Evolutionary conservation across 2,888 invertebrate genomes (phyloP), one percentile per base, ranked within the genome.

Genomic region (Limulus polyphemus): DNA sequence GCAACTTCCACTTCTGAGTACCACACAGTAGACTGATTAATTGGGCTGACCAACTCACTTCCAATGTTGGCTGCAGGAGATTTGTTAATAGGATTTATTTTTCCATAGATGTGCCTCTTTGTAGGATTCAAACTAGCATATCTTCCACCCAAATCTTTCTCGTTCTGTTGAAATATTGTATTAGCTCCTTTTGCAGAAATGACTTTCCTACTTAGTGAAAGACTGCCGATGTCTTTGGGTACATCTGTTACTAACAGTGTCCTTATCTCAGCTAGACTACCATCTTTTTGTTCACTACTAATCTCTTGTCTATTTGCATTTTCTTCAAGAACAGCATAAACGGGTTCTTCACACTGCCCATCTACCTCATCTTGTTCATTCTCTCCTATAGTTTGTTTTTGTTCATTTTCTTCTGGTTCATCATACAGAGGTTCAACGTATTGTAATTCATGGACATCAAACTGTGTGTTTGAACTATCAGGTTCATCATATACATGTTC

Each of bases 401-500:
- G 32, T 32, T 7, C 32, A 54, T 54, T 3, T 54, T 16, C 16
- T 11, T 54, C 54, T 13, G 54, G 32, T 54, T 54, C 54, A 32
- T 32, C 32, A 32, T 32, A 32, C 32, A 32, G 7, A 32, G 32
- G 32, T 32, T 32, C 32, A 32, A 7, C 7, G 54, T 54, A 11
- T 11, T 16, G 16, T 11, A 47, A 47, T 47, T 57, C 57, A 10
- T 47, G 47, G 12, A 47, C 48, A 47, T 48, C 48, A 10, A 47
- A 47, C 12, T 47, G 48, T 47, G 47, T 57, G 16, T 47, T 51
- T 17, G 49, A 32, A 48, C 58, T 56, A 47, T 62, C 58, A 32
- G 62, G 32, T 17, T 32, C 10, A 47, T 50, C 57, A 57, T 57
- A 57, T 16, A 57, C 47, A 47, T 47, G n/a, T 47, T 57, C 57